Conservation (phyloP, 2,113 vertebrate species). For the Epinephelus lanceolatus region DNA sequence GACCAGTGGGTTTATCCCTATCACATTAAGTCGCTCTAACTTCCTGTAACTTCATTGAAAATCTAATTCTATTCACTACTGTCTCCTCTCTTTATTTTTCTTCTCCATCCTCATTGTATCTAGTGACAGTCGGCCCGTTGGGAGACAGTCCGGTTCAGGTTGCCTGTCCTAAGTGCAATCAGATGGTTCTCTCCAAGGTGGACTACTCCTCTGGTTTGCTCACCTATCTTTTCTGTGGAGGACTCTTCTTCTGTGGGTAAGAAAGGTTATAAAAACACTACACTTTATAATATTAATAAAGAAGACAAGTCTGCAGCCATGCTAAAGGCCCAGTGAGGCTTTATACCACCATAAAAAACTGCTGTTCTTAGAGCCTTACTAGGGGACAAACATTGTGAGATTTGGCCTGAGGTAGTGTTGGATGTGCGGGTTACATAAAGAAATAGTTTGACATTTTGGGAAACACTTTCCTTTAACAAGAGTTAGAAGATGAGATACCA, state of each 20-base stretch:
- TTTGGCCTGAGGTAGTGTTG: too few relatives aligned
- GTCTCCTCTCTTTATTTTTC: background rate
- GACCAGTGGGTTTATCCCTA: too few relatives aligned
- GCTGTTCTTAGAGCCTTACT: background rate
- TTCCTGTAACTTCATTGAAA: background rate
- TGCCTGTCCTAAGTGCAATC: conserved; percentile 86
- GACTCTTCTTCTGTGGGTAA: conserved; percentile 89
- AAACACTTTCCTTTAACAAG: background rate
- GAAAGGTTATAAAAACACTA: conserved; percentile 32
- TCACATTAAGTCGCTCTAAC: too few relatives aligned
- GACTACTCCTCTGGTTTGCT: conserved; percentile 83
- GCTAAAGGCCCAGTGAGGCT: background rate
- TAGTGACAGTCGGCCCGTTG: conserved; percentile 78
- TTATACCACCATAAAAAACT: background rate
- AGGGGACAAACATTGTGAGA: background rate
- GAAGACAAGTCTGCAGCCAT: background rate
- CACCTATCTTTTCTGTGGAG: conserved; percentile 90
- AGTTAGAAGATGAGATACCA: background rate
- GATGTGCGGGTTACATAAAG: background rate
- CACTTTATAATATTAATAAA: background rate
- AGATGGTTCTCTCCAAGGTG: conserved; percentile 85
- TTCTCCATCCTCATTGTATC: background rate
- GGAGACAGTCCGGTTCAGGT: conserved; percentile 87
- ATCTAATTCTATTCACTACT: background rate
- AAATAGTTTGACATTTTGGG: background rate